A percentile compares a stretch with the other conserved stretches of the same genome.
Evolutionary conservation across 2,888 invertebrate genomes (phyloP).

Genomic region (Apamea epomidion): DNA sequence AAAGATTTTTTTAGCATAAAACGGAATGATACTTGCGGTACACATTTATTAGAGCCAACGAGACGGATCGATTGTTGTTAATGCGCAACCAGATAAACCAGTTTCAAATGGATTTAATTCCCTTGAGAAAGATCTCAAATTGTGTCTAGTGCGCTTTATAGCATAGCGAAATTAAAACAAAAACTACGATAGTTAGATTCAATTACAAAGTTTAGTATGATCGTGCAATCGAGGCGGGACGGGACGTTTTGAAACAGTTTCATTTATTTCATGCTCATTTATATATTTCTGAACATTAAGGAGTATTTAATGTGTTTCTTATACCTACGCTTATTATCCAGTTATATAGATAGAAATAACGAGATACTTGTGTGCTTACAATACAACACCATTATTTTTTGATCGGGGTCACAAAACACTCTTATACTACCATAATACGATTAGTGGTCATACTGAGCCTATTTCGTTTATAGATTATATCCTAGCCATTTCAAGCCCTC

Average conservation of each 20-base stretch:
- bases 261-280: slow-evolving; percentile 45
- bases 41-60: slow-evolving; percentile 57
- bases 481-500: background rate
- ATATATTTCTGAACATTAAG: slow-evolving; percentile 27
- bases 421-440: background rate
- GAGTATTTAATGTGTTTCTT: slow-evolving; percentile 28
- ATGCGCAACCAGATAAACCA: slow-evolving; percentile 75
- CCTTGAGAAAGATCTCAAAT: slow-evolving; percentile 73
- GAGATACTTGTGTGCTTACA: background rate
- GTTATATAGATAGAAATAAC: slow-evolving; percentile 5
- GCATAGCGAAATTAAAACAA: slow-evolving; percentile 56
- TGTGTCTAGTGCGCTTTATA: slow-evolving; percentile 62
- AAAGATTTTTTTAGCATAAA: slow-evolving; percentile 46
- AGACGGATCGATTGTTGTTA: slow-evolving; percentile 69
- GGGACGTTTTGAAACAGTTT: slow-evolving; percentile 41
- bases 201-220: slow-evolving; percentile 37
- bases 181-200: slow-evolving; percentile 25
- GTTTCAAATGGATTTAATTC: slow-evolving; percentile 70
- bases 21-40: slow-evolving; percentile 38
- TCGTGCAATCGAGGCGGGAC: slow-evolving; percentile 22
- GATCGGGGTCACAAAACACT: background rate
- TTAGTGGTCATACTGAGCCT: background rate
- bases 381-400: background rate
- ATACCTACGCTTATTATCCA: slow-evolving; percentile 14
- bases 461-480: background rate